These are phyloP conservation scores for Microvelia longipes DNA, from an alignment of 1,140 invertebrate genomes.

Conservation along the genomic window DNA sequence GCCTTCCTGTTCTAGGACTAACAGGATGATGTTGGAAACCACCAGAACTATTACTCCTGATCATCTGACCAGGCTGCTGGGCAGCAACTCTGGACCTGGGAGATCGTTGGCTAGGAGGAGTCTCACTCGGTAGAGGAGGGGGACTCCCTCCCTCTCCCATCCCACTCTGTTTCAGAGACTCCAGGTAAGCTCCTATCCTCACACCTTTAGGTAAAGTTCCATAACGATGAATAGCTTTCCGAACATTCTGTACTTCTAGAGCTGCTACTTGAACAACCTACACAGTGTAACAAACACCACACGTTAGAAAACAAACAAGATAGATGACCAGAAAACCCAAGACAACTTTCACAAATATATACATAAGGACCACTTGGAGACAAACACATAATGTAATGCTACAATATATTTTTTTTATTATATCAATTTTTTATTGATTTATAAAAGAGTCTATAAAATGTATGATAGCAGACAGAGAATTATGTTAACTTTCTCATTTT, in stretches of 20 bases:
- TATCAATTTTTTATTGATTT: too few species aligned
- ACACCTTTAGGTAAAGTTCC: conserved; percentile 91
- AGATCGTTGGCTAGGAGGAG: conserved; percentile 32
- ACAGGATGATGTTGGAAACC: conserved; percentile 43
- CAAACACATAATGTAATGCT: too few species aligned
- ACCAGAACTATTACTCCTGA: conserved; percentile 64
- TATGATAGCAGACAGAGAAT: too few species aligned
- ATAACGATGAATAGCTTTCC: conserved; percentile 88
- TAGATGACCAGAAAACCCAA: too few species aligned
- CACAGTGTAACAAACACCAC: too few species aligned
- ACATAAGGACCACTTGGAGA: too few species aligned
- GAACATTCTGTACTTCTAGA: conserved; percentile 90
- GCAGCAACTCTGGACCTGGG: conserved; percentile 38
- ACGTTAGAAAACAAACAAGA: too few species aligned
- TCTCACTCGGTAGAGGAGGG: conserved; percentile 5
- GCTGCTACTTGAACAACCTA: conserved; percentile 61
- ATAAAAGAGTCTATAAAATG: too few species aligned
- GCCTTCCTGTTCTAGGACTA: conserved; percentile 33
- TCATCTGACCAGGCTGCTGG: conserved; percentile 55
- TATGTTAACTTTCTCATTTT: too few species aligned
- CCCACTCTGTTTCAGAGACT: conserved; percentile 60
- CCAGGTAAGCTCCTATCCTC: conserved; percentile 85
- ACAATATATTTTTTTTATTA: too few species aligned
- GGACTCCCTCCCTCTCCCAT: conserved; percentile 11
- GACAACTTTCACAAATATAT: too few species aligned